These are phyloP conservation scores for Eleutherodactylus coqui DNA, from an alignment of 2,797 vertebrate genomes.

Conservation along the genomic window DNA sequence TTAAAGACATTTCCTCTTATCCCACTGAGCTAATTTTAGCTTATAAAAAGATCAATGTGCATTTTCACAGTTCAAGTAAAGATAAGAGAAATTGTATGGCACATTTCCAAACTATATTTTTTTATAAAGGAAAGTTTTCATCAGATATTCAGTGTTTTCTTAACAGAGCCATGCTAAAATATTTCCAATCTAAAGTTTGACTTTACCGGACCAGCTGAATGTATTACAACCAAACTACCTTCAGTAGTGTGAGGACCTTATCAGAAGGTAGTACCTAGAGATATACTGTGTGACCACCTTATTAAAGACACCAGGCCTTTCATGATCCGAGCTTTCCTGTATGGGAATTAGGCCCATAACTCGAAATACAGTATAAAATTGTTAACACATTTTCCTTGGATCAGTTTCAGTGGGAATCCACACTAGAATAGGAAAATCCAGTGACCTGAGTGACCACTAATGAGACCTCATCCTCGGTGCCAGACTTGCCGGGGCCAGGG, in stretches of 20 bases:
- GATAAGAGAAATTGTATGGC: constrained; percentile 33
- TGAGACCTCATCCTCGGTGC: too few species aligned
- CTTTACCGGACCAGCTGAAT: too few species aligned
- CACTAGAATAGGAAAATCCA: too few species aligned
- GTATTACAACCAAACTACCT: neutral
- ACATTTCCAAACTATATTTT: neutral
- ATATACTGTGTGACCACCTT: too few species aligned
- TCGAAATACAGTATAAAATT: too few species aligned
- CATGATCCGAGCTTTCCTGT: too few species aligned
- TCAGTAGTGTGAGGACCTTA: neutral
- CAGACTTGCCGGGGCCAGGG: too few species aligned
- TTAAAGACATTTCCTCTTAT: constrained; percentile 22
- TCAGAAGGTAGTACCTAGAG: neutral
- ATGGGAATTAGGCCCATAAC: too few species aligned
- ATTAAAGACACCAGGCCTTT: too few species aligned
- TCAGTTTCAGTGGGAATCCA: too few species aligned
- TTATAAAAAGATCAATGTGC: neutral
- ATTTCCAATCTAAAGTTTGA: neutral
- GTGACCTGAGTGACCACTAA: too few species aligned
- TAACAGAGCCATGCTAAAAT: neutral
- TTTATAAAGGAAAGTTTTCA: neutral
- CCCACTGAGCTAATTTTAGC: constrained; percentile 10
- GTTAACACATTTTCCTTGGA: too few species aligned
- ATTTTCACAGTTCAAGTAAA: constrained; percentile 10
- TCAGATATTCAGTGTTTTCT: neutral